phyloP scores from a whole-genome alignment of 2,888 invertebrate genomes.

The Suillia variegata region DNA sequence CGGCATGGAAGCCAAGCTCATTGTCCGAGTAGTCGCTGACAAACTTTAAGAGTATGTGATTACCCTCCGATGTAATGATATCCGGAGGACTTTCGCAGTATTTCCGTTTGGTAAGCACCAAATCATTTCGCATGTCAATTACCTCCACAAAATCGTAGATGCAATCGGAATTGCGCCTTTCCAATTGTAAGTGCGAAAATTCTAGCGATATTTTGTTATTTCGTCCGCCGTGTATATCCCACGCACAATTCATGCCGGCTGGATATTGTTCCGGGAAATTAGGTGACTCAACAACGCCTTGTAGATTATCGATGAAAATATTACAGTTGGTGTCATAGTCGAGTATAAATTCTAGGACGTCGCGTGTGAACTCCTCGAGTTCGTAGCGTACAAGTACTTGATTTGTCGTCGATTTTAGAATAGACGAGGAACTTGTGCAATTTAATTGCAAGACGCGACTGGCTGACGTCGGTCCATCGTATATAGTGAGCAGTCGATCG shows the following conservation, averaged over 20 bases:
- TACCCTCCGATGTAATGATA: constrained; percentile 42
- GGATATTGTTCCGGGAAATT: constrained; percentile 80
- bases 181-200: constrained; percentile 79
- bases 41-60: constrained; percentile 66
- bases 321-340: constrained; percentile 48
- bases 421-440: constrained; percentile 30
- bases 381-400: constrained; percentile 46
- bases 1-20: constrained; percentile 77
- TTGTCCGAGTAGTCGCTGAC: constrained; percentile 64
- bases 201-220: constrained; percentile 82
- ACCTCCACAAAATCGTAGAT: constrained; percentile 66
- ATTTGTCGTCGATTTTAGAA: constrained; percentile 39
- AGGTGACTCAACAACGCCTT: constrained; percentile 87
- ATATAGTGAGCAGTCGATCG: constrained; percentile 61
- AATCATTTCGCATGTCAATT: constrained; percentile 60
- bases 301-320: constrained; percentile 37
- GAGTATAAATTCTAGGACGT: constrained; percentile 42
- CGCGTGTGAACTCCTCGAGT: constrained; percentile 26
- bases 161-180: constrained; percentile 62
- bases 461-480: constrained; percentile 43
- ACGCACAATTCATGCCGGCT: constrained; percentile 70
- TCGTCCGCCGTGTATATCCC: constrained; percentile 73
- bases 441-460: constrained; percentile 34
- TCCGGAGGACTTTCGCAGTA: constrained; percentile 39
- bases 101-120: constrained; percentile 46